Evolutionary conservation across 2,797 vertebrate genomes (phyloP).

Genomic region (Enteromius argenteus): DNA sequence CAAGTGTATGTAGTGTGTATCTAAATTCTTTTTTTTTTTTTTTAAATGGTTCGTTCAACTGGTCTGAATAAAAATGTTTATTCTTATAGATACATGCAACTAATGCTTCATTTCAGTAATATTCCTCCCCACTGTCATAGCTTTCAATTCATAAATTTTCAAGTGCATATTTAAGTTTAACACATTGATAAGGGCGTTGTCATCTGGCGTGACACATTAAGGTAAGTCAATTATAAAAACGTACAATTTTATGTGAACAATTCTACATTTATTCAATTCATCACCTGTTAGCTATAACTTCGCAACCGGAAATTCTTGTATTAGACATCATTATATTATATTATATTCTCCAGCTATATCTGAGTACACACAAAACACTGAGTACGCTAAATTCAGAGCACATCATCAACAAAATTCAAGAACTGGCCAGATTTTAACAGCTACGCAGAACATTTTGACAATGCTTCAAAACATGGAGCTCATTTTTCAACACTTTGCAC

Average conservation of each 20-base stretch:
- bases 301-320: not conserved
- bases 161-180: not conserved
- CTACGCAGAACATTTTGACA: slow-evolving; percentile 35
- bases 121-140: not conserved
- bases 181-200: not conserved
- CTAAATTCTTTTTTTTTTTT: too few relatives aligned
- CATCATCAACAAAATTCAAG: not conserved
- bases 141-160: not conserved
- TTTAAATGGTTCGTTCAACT: not conserved
- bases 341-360: not conserved
- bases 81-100: not conserved
- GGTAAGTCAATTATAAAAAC: not conserved
- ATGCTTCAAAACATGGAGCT: slow-evolving; percentile 11
- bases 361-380: not conserved
- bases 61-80: not conserved
- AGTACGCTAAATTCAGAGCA: not conserved
- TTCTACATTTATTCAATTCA: not conserved
- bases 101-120: not conserved
- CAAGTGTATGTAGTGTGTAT: too few relatives aligned
- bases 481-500: slow-evolving; percentile 28
- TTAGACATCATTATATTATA: not conserved
- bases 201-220: not conserved
- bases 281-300: not conserved
- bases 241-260: not conserved
- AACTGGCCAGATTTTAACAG: slow-evolving; percentile 23